Base-by-base conservation (phyloP, 2,797 vertebrate genomes). In the Enoplosus armatus region DNA sequence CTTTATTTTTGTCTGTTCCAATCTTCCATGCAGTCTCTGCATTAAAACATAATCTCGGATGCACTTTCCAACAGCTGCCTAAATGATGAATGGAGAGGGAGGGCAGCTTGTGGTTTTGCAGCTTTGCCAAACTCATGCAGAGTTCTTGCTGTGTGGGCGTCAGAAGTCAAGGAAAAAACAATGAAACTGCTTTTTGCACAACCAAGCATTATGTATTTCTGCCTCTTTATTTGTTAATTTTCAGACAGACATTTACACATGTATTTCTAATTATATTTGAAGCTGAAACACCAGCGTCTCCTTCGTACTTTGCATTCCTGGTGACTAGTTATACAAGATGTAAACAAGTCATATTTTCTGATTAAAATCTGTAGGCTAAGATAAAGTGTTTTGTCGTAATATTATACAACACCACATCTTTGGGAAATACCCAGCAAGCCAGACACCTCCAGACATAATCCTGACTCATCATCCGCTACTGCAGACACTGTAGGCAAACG, bases 371-470 rank as follows among this genome's bases (percentile, higher is more conserved):
- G 24, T 24, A 35, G n/a, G 29, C 22, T 29, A 66, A 26, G 8
- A n/a, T 60, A 0, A 73, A 35, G 1, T 55, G 2, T 66, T 82
- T 59, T 63, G 20, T 31, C 0, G 2, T 58, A 54, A 26, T 47
- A 45, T 56, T 51, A 70, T 77, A 39, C 54, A 78, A 20, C 55
- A 66, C 8, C 54, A 69, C 37, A 83, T 83, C 26, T 85, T 67
- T 75, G 77, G 93, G 92, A 91, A 94, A 82, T 88, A 90, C 91
- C 92, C 90, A 75, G 20, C 29, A 26, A 70, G 69, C 83, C 88
- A 89, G 85, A 91, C 82, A 75, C n/a, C 68, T 81, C 90, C 86
- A 92, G 92, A 92, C 91, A 82, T 14, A 67, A 63, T 64, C 61
- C 59, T 92, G 91, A 94, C 85, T 94, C 90, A 94, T 78, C 55